Evolutionary conservation across 2,888 invertebrate genomes (phyloP).

Genomic region (Lasioglossum marginatum): DNA sequence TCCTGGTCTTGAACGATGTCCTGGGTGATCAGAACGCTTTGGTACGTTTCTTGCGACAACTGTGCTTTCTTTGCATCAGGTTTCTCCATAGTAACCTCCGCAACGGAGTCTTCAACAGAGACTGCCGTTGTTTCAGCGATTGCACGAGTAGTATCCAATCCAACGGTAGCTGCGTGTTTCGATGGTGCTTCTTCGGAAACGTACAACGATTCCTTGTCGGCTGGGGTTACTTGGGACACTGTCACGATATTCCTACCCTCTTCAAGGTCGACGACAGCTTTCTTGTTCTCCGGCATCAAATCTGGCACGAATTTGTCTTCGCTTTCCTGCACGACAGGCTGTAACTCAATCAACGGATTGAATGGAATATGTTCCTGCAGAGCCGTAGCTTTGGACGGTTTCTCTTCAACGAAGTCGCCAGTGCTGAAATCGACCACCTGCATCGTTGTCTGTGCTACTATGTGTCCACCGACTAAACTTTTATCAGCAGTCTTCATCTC

Average conservation of each 20-base stretch:
- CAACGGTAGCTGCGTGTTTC: conserved; percentile 69
- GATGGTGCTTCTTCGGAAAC: conserved; percentile 71
- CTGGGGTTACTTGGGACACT: conserved; percentile 84
- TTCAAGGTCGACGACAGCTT: conserved; percentile 85
- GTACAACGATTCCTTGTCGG: conserved; percentile 85
- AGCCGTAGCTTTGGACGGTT: conserved; percentile 76
- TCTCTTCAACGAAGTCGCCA: conserved; percentile 76
- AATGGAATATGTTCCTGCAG: conserved; percentile 82
- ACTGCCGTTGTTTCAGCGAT: conserved; percentile 85
- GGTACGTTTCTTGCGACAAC: conserved; percentile 71
- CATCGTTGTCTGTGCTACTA: conserved; percentile 80
- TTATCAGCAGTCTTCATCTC: conserved; percentile 75
- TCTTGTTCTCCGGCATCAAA: conserved; percentile 80
- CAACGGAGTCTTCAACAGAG: conserved; percentile 78
- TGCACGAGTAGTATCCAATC: conserved; percentile 75
- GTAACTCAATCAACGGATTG: conserved; percentile 85
- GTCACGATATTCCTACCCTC: conserved; percentile 85
- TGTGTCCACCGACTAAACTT: conserved; percentile 72
- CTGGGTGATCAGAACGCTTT: conserved; percentile 79
- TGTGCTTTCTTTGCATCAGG: conserved; percentile 69
- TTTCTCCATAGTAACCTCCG: conserved; percentile 62
- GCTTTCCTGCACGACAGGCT: conserved; percentile 85
- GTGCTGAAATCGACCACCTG: conserved; percentile 81
- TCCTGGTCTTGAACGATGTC: conserved; percentile 80
- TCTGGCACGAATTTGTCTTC: conserved; percentile 84